Percentiles rank a stretch among this genome's conserved stretches.
Conservation (phyloP, 2,113 vertebrate species). For the Grallaria varia region DNA sequence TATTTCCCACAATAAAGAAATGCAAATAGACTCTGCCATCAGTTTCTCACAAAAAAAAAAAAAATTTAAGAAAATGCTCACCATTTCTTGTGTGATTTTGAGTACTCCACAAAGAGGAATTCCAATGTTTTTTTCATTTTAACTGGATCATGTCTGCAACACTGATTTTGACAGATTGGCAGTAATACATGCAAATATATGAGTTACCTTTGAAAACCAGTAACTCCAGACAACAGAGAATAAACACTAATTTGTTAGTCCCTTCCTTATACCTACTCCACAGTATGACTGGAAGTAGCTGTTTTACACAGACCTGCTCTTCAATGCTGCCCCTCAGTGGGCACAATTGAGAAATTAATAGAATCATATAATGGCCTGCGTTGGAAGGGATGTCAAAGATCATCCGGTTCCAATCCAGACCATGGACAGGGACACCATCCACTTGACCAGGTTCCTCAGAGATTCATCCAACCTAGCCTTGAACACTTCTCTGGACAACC, state of each 20-base stretch:
- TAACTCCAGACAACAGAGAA: not conserved
- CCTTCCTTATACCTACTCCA: not conserved
- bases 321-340: conserved; percentile 62
- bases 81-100: not conserved
- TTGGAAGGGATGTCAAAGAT: not conserved
- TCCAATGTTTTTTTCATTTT: not conserved
- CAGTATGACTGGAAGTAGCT: not conserved
- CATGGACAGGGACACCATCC: not conserved
- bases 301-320: not conserved
- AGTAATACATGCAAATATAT: not conserved
- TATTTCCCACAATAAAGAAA: conserved; percentile 47
- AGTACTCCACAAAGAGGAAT: not conserved
- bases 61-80: not conserved
- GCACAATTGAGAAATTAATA: not conserved
- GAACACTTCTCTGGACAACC: not conserved
- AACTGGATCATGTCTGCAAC: not conserved
- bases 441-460: not conserved
- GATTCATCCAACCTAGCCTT: accelerated
- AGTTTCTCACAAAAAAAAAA: not conserved
- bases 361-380: not conserved
- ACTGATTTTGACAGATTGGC: not conserved
- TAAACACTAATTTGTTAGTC: not conserved
- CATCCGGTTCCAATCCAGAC: not conserved
- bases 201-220: not conserved
- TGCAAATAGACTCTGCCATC: not conserved